These are phyloP conservation scores for Catharus fuscescens DNA, from an alignment of 2,113 vertebrate species.

Conservation along the genomic window DNA sequence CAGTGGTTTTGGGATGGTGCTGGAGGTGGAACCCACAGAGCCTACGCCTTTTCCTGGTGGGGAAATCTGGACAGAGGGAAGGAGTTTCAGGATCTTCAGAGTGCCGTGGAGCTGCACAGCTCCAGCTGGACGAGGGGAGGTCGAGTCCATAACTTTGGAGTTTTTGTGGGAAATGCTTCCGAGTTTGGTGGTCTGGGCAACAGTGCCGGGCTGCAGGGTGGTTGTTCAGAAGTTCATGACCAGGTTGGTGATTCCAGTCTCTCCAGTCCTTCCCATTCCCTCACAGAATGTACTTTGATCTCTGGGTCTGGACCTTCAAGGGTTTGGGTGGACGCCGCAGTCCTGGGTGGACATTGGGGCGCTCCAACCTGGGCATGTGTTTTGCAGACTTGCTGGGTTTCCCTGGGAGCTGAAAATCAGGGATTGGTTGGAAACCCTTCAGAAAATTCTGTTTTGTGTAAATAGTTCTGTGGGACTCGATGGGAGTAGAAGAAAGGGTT, in stretches of 20 bases:
- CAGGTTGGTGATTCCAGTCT: not conserved
- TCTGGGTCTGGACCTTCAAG: fast-evolving
- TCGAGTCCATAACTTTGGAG: fast-evolving
- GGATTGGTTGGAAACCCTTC: not conserved
- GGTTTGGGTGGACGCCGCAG: fast-evolving
- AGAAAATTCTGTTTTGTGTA: not conserved
- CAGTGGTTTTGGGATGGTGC: not conserved
- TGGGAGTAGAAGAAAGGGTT: not conserved
- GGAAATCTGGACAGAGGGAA: not conserved
- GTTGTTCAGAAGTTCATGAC: not conserved
- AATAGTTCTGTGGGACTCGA: fast-evolving
- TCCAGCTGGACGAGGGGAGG: not conserved
- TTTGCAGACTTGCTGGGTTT: not conserved
- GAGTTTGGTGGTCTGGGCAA: not conserved
- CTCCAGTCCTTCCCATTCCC: not conserved
- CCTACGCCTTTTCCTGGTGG: fast-evolving
- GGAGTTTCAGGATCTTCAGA: fast-evolving
- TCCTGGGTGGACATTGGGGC: too few species aligned
- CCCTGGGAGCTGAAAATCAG: not conserved
- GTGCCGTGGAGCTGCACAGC: fast-evolving
- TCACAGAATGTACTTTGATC: fast-evolving
- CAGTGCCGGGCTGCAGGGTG: not conserved
- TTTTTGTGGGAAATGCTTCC: not conserved
- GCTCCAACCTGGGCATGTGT: fast-evolving
- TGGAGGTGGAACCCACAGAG: not conserved